Conservation (phyloP, 2,888 invertebrate species). For the Amblyteles armatorius region DNA sequence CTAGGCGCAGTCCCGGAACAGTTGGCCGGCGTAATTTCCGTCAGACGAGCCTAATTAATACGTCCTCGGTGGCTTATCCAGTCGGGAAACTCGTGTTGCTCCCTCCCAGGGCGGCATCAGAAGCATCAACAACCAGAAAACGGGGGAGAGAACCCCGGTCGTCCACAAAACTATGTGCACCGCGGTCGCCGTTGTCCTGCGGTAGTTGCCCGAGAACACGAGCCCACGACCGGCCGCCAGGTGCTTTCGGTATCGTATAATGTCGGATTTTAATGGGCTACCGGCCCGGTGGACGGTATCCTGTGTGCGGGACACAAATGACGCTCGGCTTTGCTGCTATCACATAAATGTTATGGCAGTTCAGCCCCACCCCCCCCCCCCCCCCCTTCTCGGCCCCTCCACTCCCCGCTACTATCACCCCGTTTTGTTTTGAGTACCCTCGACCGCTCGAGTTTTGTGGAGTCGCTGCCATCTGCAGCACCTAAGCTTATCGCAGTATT, state of each 20-base stretch:
- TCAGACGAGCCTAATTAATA: conserved; percentile 62
- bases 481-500: neutral
- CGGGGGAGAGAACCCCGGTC: conserved; percentile 1
- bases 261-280: conserved; percentile 51
- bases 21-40: conserved; percentile 50
- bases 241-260: conserved; percentile 37
- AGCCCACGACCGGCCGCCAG: conserved; percentile 26
- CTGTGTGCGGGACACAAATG: conserved; percentile 30
- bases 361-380: neutral
- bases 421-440: conserved; percentile 21
- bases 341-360: conserved; percentile 50
- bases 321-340: conserved; percentile 36
- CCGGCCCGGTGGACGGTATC: conserved; percentile 14
- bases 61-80: conserved; percentile 58
- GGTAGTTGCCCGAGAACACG: conserved; percentile 34
- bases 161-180: conserved; percentile 43
- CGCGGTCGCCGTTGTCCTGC: conserved; percentile 49
- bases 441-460: neutral
- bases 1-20: conserved; percentile 8
- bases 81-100: conserved; percentile 53
- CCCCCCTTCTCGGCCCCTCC: no score
- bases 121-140: conserved; percentile 54
- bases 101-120: conserved; percentile 16
- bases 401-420: neutral
- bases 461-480: neutral